Evolutionary conservation across 1,140 invertebrate genomes (phyloP).

Genomic region (Eurytemora carolleeae): DNA sequence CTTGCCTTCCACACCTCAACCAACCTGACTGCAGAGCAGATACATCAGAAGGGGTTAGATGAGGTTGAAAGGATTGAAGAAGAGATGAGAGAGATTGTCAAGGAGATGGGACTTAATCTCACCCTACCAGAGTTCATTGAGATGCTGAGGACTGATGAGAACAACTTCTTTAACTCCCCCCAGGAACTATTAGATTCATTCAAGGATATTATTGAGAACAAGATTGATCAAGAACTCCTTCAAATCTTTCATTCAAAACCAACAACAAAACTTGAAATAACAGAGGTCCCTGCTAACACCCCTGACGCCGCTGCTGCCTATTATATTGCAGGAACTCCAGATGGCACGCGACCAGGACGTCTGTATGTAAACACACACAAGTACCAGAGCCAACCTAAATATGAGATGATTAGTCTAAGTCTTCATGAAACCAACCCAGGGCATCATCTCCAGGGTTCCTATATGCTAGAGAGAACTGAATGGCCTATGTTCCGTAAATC

Average conservation of each 20-base stretch:
- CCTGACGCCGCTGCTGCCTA: conserved; percentile 17
- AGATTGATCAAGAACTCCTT: conserved; percentile 22
- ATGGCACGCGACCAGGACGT: conserved; percentile 19
- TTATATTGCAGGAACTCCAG: conserved; percentile 19
- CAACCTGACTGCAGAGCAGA: conserved; percentile 23
- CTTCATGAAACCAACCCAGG: conserved; percentile 28
- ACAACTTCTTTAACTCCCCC: conserved; percentile 19
- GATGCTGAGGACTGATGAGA: conserved; percentile 19
- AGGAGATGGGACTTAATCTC: conserved; percentile 19
- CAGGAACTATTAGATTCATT: conserved; percentile 23
- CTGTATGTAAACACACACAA: conserved; percentile 19
- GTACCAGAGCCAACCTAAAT: conserved; percentile 19
- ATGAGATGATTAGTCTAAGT: conserved; percentile 24
- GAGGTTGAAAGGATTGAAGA: conserved; percentile 26
- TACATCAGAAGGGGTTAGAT: conserved; percentile 26
- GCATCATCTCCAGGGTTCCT: conserved; percentile 26
- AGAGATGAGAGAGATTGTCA: conserved; percentile 24
- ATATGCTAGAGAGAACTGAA: conserved; percentile 18
- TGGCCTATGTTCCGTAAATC: conserved; percentile 23
- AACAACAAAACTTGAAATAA: conserved; percentile 16
- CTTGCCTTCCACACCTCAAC: conserved; percentile 25
- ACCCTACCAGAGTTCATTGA: conserved; percentile 19
- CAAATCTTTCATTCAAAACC: conserved; percentile 19
- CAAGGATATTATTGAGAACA: conserved; percentile 22
- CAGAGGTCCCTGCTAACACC: conserved; percentile 16